Conservation (phyloP, 2,888 invertebrate genomes). For the Caenorhabditis uteleia region DNA sequence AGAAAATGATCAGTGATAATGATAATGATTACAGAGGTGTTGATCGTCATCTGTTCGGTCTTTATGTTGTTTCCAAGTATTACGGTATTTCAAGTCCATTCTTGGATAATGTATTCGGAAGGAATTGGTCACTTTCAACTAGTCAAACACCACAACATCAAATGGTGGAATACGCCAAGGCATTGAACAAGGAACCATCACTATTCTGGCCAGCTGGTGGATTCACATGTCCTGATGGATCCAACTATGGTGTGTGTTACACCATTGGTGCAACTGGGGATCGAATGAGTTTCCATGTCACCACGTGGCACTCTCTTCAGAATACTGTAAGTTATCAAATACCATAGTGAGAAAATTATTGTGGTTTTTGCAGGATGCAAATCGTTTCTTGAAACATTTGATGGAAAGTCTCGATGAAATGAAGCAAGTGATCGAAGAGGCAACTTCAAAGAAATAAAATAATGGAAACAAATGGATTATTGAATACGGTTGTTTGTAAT, state of each 20-base stretch:
- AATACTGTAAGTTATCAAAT: conserved; percentile 30
- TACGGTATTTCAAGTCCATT: conserved; percentile 78
- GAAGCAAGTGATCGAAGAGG: conserved; percentile 44
- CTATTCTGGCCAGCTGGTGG: conserved; percentile 65
- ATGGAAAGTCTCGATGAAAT: conserved; percentile 49
- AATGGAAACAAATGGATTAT: background rate
- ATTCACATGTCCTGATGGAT: conserved; percentile 60
- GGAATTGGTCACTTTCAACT: conserved; percentile 82
- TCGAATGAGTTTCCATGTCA: conserved; percentile 57
- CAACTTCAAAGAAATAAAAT: conserved; percentile 16
- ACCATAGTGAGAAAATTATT: background rate
- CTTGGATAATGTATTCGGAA: conserved; percentile 84
- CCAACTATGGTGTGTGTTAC: conserved; percentile 63
- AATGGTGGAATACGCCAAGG: conserved; percentile 49
- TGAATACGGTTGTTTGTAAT: too few species aligned
- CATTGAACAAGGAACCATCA: conserved; percentile 48
- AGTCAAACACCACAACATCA: conserved; percentile 63
- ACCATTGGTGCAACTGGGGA: conserved; percentile 60
- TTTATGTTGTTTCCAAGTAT: conserved; percentile 96
- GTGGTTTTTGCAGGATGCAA: conserved; percentile 20
- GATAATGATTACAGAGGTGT: conserved; percentile 37
- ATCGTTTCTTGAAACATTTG: conserved; percentile 46
- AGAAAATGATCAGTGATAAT: background rate
- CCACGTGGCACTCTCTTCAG: conserved; percentile 51
- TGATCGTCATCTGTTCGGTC: conserved; percentile 94